phyloP scores from a whole-genome alignment of 2,113 vertebrate species.

The Cryptotis parvus region DNA sequence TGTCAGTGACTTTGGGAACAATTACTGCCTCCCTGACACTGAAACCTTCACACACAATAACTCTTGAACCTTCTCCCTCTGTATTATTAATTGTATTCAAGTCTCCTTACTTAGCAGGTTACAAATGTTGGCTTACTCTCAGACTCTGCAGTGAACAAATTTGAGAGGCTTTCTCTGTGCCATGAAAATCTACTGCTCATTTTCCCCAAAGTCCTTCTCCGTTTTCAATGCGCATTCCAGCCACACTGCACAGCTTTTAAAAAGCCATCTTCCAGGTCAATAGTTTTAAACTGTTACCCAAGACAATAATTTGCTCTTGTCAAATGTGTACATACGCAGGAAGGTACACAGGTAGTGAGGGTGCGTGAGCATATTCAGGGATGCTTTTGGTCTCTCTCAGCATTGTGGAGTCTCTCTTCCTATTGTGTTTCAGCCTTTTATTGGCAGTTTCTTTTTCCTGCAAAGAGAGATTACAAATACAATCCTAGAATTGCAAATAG shows the following conservation, averaged over 20 bases:
- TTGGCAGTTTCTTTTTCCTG: conserved; percentile 72
- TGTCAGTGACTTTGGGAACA: conserved; percentile 35
- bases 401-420: conserved; percentile 30
- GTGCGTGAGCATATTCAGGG: neutral
- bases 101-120: conserved; percentile 48
- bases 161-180: conserved; percentile 42
- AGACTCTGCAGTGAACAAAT: conserved; percentile 43
- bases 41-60: conserved; percentile 28
- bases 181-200: conserved; percentile 25
- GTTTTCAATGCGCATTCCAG: conserved; percentile 61
- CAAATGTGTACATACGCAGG: conserved; percentile 58
- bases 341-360: neutral
- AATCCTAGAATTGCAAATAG: conserved; percentile 71
- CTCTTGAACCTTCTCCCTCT: conserved; percentile 26
- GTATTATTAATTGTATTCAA: conserved; percentile 33
- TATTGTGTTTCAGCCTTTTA: conserved; percentile 67
- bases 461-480: conserved; percentile 75
- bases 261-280: conserved; percentile 63
- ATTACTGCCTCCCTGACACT: conserved; percentile 51
- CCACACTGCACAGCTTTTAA: conserved; percentile 44
- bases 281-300: conserved; percentile 68
- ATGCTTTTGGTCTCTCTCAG: conserved; percentile 23
- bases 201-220: conserved; percentile 31
- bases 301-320: conserved; percentile 66
- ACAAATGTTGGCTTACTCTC: neutral